Evolutionary conservation across 1,140 invertebrate species (phyloP).

Genomic region (Coenobita brevimanus): DNA sequence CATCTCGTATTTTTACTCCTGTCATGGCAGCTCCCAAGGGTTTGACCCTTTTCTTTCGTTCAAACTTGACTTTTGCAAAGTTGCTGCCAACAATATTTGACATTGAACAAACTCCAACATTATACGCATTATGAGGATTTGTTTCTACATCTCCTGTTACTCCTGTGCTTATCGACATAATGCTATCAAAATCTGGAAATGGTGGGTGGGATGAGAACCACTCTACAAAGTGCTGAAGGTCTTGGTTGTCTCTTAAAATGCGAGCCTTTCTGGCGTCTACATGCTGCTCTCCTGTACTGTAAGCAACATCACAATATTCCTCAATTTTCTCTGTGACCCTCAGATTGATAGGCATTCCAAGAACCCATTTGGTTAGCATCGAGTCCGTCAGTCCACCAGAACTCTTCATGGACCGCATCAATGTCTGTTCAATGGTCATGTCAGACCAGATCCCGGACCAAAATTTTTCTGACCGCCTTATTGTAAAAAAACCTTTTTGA

Average conservation of each 20-base stretch:
- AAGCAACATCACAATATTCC: neutral
- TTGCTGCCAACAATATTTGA: too few relatives aligned
- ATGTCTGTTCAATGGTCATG: conserved; percentile 4
- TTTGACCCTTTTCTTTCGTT: too few relatives aligned
- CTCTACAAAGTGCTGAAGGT: neutral
- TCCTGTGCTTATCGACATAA: too few relatives aligned
- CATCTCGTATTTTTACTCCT: too few relatives aligned
- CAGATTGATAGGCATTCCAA: neutral
- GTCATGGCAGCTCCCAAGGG: too few relatives aligned
- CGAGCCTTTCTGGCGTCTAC: conserved; percentile 32
- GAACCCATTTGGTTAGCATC: neutral
- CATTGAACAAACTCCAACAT: too few relatives aligned
- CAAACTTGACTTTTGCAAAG: too few relatives aligned
- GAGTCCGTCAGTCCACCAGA: conserved; percentile 29
- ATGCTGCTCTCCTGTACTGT: conserved; percentile 5
- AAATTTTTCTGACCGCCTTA: neutral
- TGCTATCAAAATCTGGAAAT: too few relatives aligned
- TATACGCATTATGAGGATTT: too few relatives aligned
- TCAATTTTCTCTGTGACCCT: neutral
- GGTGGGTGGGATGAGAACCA: too few relatives aligned
- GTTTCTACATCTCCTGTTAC: too few relatives aligned
- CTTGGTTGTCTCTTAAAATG: conserved; percentile 24
- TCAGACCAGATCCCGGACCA: conserved; percentile 12
- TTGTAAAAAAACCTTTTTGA: conserved; percentile 26
- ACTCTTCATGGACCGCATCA: conserved; percentile 27